phyloP scores from a whole-genome alignment of 2,113 vertebrate species.

The Alexandromys fortis region DNA sequence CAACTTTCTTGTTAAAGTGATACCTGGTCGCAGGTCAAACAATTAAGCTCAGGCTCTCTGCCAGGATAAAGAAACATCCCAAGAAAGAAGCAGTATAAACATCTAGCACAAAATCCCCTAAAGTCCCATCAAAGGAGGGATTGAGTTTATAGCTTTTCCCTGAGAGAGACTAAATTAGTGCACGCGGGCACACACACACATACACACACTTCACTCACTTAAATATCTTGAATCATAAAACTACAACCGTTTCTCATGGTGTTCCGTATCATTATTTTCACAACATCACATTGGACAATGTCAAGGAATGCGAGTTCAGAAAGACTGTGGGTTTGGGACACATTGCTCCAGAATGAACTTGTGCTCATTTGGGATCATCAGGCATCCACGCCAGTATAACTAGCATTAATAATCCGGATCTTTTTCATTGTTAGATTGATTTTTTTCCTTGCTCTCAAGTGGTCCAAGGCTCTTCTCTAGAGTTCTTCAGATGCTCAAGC shows the following conservation, averaged over 20 bases:
- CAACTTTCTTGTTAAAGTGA: not conserved
- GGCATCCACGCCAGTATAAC: not conserved
- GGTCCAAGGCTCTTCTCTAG: not conserved
- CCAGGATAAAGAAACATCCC: not conserved
- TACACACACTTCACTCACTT: not conserved
- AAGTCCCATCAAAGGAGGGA: not conserved
- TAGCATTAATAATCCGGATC: not conserved
- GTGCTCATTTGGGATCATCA: not conserved
- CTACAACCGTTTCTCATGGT: not conserved
- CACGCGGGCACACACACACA: not conserved
- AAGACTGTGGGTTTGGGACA: not conserved
- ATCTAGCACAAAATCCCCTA: not conserved
- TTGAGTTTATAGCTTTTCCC: not conserved
- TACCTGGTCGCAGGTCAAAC: not conserved
- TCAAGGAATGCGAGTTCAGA: not conserved
- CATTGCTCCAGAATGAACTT: not conserved
- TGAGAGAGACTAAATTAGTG: not conserved
- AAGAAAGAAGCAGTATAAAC: not conserved
- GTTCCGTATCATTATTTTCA: not conserved
- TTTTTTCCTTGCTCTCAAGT: not conserved
- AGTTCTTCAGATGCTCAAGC: not conserved
- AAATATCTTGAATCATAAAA: not conserved
- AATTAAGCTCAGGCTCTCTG: not conserved
- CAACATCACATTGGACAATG: not conserved
- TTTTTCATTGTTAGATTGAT: not conserved